Evolutionary conservation across 2,113 vertebrate species (phyloP), one percentile per base, ranked within the genome.

Genomic region (Dasyprocta punctata): DNA sequence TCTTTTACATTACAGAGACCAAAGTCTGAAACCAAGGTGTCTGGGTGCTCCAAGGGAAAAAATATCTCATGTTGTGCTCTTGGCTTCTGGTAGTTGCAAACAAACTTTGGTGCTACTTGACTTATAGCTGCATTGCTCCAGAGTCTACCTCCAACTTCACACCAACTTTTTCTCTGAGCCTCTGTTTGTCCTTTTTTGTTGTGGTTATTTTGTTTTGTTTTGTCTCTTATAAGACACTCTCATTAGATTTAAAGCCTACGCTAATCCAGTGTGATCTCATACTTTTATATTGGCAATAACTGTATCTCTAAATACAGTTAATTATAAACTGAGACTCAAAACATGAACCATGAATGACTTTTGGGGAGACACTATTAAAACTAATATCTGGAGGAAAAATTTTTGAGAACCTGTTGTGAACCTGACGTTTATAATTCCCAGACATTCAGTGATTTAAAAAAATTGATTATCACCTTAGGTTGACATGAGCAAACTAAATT

Each of bases 401-500:
- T 81, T 94, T 67, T 77, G 58, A 94, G 19, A 81, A 22, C 4
- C 5, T 80, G 38, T 28, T 44, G 33, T 82, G n/a, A 33, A 63
- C 20, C 2, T 73, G 28, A 88, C 71, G 19, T 20, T 41, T 92
- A 16, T 87, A 16, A 88, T 88, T 81, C 56, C 47, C 77, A 90
- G 7, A 16, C 3, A 77, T 11, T 89, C 28, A 7, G 16, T 73
- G 11, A 80, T 85, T 60, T 13, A 36, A 71, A 86, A 93, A 77
- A 77, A 77, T 4, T 65, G 33, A 49, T 77, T 90, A 78, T 89
- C 30, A 73, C 33, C 33, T 89, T 69, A 47, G 26, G 24, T 71
- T 93, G 54, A 83, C 92, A 90, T 78, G 63, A 92, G 8, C 12
- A 85, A 94, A 94, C 26, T 87, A 22, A 86, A 58, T 24, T 75